Evolutionary conservation across 2,113 vertebrate genomes (phyloP).

Genomic region (Solenodon paradoxus): DNA sequence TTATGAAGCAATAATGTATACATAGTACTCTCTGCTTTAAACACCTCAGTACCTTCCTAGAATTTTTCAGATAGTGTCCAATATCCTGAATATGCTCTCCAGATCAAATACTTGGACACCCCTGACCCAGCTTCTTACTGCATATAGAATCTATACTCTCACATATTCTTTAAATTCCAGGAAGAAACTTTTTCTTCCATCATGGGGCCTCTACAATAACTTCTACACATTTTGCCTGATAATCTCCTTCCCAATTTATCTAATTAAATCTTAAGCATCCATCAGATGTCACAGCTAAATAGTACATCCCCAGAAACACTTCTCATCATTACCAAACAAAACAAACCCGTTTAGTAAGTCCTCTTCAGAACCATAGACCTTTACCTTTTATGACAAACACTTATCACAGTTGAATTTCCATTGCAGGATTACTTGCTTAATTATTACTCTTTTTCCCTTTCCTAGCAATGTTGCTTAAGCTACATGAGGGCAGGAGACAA

Average conservation of each 20-base stretch:
- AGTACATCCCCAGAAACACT: neutral
- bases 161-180: neutral
- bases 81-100: neutral
- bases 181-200: neutral
- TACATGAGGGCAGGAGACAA: neutral
- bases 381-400: neutral
- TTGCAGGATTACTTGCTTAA: neutral
- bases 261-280: constrained; percentile 11
- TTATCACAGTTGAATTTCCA: neutral
- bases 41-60: neutral
- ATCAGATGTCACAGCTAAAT: neutral
- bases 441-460: neutral
- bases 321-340: neutral
- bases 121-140: neutral
- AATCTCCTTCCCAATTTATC: neutral
- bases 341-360: neutral
- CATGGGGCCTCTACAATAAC: too few relatives aligned
- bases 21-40: neutral
- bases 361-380: neutral
- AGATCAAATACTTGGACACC: neutral
- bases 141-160: neutral
- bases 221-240: neutral
- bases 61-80: neutral
- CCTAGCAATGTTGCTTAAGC: neutral
- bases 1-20: constrained; percentile 2